phyloP scores from a whole-genome alignment of 2,888 invertebrate species.

The Volucella zonaria region DNA sequence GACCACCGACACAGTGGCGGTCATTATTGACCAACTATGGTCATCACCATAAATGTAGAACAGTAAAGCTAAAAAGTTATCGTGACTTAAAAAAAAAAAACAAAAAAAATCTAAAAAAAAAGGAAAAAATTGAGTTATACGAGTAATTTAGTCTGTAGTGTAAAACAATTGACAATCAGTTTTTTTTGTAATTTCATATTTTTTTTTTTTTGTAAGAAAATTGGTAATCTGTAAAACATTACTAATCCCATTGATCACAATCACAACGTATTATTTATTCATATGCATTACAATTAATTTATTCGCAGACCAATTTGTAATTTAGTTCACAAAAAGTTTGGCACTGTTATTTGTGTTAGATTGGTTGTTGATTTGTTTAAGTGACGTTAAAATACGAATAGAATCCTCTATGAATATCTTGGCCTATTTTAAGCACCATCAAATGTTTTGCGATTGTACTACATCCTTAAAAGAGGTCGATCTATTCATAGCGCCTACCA shows the following conservation, averaged over 20 bases:
- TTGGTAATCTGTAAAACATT: constrained; percentile 34
- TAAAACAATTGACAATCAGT: constrained; percentile 44
- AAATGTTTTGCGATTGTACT: background rate
- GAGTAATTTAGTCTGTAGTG: constrained; percentile 37
- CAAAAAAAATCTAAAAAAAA: constrained; percentile 66
- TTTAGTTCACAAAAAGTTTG: constrained; percentile 58
- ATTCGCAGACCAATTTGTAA: constrained; percentile 55
- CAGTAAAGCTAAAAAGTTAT: constrained; percentile 76
- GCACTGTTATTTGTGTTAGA: constrained; percentile 52
- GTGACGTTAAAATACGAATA: constrained; percentile 17
- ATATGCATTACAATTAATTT: constrained; percentile 72
- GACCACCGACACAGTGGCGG: constrained; percentile 82
- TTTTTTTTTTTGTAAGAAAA: constrained; percentile 35
- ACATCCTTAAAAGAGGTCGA: constrained; percentile 68
- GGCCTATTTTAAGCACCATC: constrained; percentile 63
- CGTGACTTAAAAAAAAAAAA: constrained; percentile 67
- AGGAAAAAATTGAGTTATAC: constrained; percentile 45
- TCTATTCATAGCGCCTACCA: constrained; percentile 63
- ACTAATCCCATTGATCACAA: constrained; percentile 61
- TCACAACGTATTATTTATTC: constrained; percentile 69
- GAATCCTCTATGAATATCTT: constrained; percentile 68
- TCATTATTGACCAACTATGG: constrained; percentile 83
- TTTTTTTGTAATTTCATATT: too few relatives aligned
- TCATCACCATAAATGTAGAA: constrained; percentile 83
- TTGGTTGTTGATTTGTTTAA: constrained; percentile 38